These are phyloP conservation scores for Ranitomeya imitator DNA, from an alignment of 2,113 vertebrate species.

Conservation along the genomic window DNA sequence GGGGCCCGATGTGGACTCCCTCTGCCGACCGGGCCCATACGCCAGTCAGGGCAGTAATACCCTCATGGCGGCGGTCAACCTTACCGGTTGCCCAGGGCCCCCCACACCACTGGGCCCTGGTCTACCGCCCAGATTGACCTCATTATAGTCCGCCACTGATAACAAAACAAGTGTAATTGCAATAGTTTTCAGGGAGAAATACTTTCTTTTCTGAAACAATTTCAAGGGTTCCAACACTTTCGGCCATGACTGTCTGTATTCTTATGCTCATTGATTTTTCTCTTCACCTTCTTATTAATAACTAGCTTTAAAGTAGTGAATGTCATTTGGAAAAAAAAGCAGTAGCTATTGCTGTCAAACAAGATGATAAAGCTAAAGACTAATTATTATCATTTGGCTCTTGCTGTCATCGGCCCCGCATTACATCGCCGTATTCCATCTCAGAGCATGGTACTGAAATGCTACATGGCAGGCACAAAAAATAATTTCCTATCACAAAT, in stretches of 20 bases:
- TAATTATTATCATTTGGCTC: conserved; percentile 12
- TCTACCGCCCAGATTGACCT: too few relatives aligned
- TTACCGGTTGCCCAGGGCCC: too few relatives aligned
- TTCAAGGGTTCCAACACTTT: too few relatives aligned
- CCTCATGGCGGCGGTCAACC: too few relatives aligned
- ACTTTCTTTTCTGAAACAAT: too few relatives aligned
- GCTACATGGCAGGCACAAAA: neutral
- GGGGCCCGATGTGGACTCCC: too few relatives aligned
- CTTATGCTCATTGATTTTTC: neutral
- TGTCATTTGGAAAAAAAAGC: neutral
- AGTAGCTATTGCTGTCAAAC: conserved; percentile 1
- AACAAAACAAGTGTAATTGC: too few relatives aligned
- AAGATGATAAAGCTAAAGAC: conserved; percentile 2
- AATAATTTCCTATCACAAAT: neutral
- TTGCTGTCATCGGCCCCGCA: neutral
- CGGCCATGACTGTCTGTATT: neutral
- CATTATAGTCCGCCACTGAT: too few relatives aligned
- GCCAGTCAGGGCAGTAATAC: too few relatives aligned
- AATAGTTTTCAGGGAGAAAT: too few relatives aligned
- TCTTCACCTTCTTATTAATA: neutral
- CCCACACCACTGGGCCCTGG: too few relatives aligned
- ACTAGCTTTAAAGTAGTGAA: neutral
- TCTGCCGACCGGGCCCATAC: too few relatives aligned
- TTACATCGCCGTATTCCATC: neutral
- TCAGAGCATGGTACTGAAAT: neutral